Conservation (phyloP, 30 jellyfish, hydroid and myxozoan genomes). For the Pseudorhiza aurosa region DNA sequence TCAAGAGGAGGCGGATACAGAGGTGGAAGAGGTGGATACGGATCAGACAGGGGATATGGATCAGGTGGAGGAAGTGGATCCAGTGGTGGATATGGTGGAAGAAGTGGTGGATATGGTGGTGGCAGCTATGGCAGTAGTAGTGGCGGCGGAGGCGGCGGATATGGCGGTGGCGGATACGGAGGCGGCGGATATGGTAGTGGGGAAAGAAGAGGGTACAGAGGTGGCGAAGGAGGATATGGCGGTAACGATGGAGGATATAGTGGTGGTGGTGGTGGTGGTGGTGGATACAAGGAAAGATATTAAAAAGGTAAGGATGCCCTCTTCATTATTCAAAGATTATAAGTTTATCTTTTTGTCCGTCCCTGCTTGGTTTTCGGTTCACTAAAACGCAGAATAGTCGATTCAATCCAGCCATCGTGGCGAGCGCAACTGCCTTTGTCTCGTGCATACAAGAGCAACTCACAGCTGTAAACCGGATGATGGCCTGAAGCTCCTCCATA, state of each 20-base stretch:
- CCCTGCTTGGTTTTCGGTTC: too few species aligned
- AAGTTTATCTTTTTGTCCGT: too few species aligned
- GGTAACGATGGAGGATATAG: slow-evolving; percentile 16
- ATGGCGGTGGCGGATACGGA: background rate
- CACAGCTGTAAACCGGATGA: background rate
- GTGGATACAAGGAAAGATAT: slow-evolving; percentile 6
- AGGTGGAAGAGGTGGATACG: slow-evolving; percentile 27
- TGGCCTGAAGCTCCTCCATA: background rate
- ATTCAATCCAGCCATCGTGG: too few species aligned
- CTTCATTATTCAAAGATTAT: too few species aligned
- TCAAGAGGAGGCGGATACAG: slow-evolving; percentile 11
- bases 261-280: slow-evolving; percentile 16
- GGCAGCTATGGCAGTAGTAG: slow-evolving; percentile 23
- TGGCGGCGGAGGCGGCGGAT: slow-evolving; percentile 17
- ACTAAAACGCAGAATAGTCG: too few species aligned
- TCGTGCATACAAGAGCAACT: too few species aligned
- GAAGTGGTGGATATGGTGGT: slow-evolving; percentile 21
- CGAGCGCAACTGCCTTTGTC: too few species aligned
- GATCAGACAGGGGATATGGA: slow-evolving; percentile 7
- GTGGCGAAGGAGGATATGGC: slow-evolving; percentile 25
- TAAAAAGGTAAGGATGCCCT: background rate
- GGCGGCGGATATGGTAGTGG: background rate
- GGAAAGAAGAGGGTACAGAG: slow-evolving; percentile 20
- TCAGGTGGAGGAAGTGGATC: background rate
- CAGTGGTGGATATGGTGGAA: slow-evolving; percentile 10